Conservation (phyloP, 2,113 vertebrate genomes). For the Dicrurus megarhynchus region DNA sequence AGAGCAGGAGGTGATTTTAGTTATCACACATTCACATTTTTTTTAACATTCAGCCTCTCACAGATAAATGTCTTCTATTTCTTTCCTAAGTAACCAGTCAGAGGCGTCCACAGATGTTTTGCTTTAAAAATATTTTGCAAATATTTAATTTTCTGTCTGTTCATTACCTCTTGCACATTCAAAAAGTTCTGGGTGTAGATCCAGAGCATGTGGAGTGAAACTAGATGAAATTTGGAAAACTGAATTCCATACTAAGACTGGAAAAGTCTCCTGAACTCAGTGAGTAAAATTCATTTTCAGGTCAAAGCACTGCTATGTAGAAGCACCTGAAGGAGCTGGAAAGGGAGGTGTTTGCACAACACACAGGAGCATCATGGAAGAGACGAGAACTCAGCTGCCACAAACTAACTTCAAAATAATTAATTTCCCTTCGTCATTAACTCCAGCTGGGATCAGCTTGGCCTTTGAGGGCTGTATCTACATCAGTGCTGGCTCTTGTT, state of each 20-base stretch:
- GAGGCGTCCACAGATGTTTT: neutral
- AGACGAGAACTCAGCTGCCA: neutral
- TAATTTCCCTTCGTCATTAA: neutral
- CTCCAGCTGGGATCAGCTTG: neutral
- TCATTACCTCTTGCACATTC: neutral
- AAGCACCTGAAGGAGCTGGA: neutral
- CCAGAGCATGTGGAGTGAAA: neutral
- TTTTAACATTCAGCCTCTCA: neutral
- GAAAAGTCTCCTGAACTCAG: neutral
- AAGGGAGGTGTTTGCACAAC: neutral
- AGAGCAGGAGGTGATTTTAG: neutral
- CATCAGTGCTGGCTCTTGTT: rapidly evolving
- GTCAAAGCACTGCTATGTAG: neutral
- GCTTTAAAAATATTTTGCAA: neutral
- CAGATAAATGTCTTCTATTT: neutral
- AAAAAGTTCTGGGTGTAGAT: neutral
- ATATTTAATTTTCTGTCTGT: neutral
- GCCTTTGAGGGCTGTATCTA: neutral
- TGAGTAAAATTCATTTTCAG: neutral
- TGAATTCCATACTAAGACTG: neutral
- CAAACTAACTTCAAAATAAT: neutral
- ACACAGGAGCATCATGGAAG: neutral
- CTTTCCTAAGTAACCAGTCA: neutral
- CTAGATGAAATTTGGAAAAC: neutral
- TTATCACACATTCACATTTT: rapidly evolving